Evolutionary conservation across 2,797 vertebrate genomes (phyloP).

Genomic region (Parotocinclus haroldoi): DNA sequence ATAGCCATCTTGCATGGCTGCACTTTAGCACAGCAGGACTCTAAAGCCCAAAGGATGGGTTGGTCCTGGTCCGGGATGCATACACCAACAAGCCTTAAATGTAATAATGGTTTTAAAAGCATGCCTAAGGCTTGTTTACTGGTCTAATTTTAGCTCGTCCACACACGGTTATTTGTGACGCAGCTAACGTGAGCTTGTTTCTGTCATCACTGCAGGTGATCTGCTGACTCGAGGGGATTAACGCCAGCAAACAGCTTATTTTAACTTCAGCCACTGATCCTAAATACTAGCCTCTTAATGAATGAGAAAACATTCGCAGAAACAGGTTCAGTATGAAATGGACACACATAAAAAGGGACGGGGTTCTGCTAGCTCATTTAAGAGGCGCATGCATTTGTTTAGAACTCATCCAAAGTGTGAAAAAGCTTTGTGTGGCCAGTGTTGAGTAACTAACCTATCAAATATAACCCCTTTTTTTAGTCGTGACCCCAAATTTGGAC

Average conservation of each 20-base stretch:
- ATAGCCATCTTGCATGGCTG: not conserved
- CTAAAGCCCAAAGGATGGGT: not conserved
- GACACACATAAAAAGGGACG: too few species aligned
- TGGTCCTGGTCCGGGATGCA: not conserved
- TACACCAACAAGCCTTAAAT: not conserved
- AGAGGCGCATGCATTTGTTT: too few species aligned
- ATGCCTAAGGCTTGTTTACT: slow-evolving; percentile 13
- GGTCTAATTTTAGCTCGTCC: not conserved
- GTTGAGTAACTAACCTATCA: too few species aligned
- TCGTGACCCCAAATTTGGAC: too few species aligned
- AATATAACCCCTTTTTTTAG: too few species aligned
- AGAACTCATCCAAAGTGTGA: too few species aligned
- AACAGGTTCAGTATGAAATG: too few species aligned
- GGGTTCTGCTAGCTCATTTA: too few species aligned
- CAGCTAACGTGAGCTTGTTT: slow-evolving; percentile 18
- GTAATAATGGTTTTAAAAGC: slow-evolving; percentile 16
- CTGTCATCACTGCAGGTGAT: not conserved
- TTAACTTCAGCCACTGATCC: not conserved
- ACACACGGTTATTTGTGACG: slow-evolving; percentile 11
- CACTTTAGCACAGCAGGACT: not conserved
- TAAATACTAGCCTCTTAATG: too few species aligned
- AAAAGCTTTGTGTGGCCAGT: too few species aligned
- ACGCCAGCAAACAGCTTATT: slow-evolving; percentile 7
- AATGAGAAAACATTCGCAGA: too few species aligned
- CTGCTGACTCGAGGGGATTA: slow-evolving; percentile 10